These are phyloP conservation scores for Epinephelus coioides DNA, from an alignment of 2,797 vertebrate genomes.

Conservation along the genomic window DNA sequence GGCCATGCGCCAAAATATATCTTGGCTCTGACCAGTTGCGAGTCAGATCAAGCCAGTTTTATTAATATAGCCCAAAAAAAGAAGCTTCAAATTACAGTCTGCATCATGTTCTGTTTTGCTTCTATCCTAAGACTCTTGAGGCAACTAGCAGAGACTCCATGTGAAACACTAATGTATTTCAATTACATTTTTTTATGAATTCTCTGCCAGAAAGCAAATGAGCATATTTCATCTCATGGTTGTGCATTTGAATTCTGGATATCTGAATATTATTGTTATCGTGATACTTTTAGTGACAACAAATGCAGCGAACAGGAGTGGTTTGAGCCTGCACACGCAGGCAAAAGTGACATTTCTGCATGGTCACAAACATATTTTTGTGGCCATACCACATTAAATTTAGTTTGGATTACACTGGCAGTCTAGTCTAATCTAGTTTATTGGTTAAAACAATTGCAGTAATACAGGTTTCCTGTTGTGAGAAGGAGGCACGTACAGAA, in stretches of 20 bases:
- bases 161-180: too few species aligned
- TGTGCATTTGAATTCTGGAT: too few species aligned
- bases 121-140: not conserved
- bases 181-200: not conserved
- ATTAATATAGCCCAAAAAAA: too few species aligned
- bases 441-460: not conserved
- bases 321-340: conserved; percentile 12
- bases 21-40: not conserved
- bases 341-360: not conserved
- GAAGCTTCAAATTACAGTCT: not conserved
- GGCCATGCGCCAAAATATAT: not conserved
- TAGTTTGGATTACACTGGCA: not conserved
- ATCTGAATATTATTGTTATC: not conserved
- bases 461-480: not conserved
- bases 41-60: too few species aligned
- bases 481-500: conserved; percentile 1
- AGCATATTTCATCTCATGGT: too few species aligned
- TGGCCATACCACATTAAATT: not conserved
- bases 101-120: too few species aligned
- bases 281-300: not conserved
- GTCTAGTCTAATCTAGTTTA: not conserved
- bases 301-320: not conserved
- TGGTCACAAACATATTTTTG: not conserved
- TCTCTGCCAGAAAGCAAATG: not conserved
- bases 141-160: not conserved